Evolutionary conservation across 2,888 invertebrate genomes (phyloP).

Genomic region (Rapana venosa): DNA sequence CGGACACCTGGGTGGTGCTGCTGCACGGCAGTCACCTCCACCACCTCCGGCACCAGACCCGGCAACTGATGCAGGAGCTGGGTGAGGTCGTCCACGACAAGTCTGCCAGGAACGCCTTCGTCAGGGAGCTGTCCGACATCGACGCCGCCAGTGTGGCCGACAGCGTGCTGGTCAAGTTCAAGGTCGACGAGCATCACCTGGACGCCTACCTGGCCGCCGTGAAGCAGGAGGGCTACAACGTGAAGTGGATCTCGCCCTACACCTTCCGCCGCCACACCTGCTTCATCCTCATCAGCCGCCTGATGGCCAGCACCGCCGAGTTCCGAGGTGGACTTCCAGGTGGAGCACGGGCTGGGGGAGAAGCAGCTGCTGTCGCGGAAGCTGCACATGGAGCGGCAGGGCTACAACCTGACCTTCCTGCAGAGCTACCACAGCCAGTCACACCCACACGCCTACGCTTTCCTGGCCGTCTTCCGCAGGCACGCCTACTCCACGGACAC

Average conservation of each 20-base stretch:
- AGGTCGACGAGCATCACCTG: slow-evolving; percentile 70
- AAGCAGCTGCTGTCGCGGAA: slow-evolving; percentile 61
- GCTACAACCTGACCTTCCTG: slow-evolving; percentile 70
- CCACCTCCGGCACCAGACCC: slow-evolving; percentile 61
- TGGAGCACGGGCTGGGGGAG: slow-evolving; percentile 64
- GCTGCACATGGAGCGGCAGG: slow-evolving; percentile 59
- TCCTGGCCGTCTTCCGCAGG: slow-evolving; percentile 64
- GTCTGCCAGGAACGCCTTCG: slow-evolving; percentile 55
- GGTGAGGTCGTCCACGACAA: slow-evolving; percentile 37
- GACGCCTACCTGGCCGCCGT: slow-evolving; percentile 68
- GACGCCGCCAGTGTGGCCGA: slow-evolving; percentile 51
- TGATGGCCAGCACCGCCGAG: slow-evolving; percentile 11
- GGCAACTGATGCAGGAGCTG: slow-evolving; percentile 57
- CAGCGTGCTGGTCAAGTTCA: slow-evolving; percentile 61
- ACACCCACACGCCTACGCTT: slow-evolving; percentile 59
- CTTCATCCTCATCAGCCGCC: slow-evolving; percentile 65
- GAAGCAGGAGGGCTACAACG: slow-evolving; percentile 61
- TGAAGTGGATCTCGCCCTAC: slow-evolving; percentile 71
- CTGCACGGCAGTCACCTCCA: slow-evolving; percentile 61
- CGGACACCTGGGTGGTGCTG: slow-evolving; percentile 63
- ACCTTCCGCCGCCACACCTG: slow-evolving; percentile 57
- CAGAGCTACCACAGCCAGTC: slow-evolving; percentile 65
- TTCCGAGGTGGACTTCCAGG: slow-evolving; percentile 55
- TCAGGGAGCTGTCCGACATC: slow-evolving; percentile 66
- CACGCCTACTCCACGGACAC: slow-evolving; percentile 60